Percentiles rank a stretch among this genome's conserved stretches.
Evolutionary conservation across 1,140 invertebrate species (phyloP).

Genomic region (Trypoxylus dichotomus): DNA sequence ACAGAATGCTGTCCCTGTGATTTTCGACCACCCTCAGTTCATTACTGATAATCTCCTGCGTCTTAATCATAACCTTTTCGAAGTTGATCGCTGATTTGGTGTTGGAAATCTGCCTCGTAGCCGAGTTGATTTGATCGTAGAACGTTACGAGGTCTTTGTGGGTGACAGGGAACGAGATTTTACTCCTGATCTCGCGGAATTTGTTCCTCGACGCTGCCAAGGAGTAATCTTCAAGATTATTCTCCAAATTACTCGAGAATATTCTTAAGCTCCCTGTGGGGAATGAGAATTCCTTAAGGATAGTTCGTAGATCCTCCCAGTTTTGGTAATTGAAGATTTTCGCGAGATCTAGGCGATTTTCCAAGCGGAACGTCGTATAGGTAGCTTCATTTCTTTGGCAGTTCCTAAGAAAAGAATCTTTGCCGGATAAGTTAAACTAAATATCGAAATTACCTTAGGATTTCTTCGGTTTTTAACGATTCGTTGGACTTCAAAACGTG

Average conservation of each 20-base stretch:
- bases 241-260: neutral
- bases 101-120: neutral
- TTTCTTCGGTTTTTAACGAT: constrained; percentile 43
- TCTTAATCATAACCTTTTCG: neutral
- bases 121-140: neutral
- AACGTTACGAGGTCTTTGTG: neutral
- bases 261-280: neutral
- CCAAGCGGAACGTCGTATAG: constrained; percentile 71
- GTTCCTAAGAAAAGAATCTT: constrained; percentile 56
- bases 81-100: neutral
- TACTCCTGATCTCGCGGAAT: neutral
- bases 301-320: neutral
- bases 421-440: too few relatives aligned
- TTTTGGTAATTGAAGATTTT: constrained; percentile 13
- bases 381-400: constrained; percentile 69
- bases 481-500: constrained; percentile 50
- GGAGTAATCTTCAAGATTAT: neutral
- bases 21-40: neutral
- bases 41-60: constrained; percentile 1
- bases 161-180: neutral
- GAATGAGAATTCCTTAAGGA: neutral
- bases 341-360: constrained; percentile 41
- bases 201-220: neutral
- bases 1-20: neutral
- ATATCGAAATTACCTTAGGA: constrained; percentile 52